Evolutionary conservation across 2,797 vertebrate genomes (phyloP).

Genomic region (Girardinus metallicus): DNA sequence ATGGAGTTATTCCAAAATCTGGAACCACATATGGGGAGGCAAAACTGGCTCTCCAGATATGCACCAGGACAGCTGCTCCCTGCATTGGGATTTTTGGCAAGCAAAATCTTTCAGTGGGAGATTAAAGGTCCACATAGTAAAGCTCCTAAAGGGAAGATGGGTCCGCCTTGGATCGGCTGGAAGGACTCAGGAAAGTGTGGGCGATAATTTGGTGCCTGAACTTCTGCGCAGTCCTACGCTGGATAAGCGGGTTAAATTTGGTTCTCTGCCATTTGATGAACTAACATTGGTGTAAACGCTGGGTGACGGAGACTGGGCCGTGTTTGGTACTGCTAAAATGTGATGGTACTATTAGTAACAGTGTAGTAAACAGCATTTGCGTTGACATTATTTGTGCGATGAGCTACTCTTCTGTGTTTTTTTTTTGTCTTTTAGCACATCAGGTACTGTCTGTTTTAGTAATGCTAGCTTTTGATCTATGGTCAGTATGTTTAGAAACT

Average conservation of each 20-base stretch:
- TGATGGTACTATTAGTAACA: background rate
- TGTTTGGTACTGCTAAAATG: too few relatives aligned
- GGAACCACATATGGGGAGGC: background rate
- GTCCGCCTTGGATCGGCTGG: background rate
- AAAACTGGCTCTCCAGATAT: background rate
- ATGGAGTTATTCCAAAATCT: conserved; percentile 1
- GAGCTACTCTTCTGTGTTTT: background rate
- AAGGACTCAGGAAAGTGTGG: background rate
- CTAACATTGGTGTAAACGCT: background rate
- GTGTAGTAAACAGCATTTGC: background rate
- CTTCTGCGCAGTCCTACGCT: background rate
- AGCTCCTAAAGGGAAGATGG: background rate
- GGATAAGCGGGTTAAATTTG: background rate
- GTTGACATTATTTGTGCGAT: background rate
- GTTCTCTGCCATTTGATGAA: background rate
- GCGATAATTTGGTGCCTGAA: too few relatives aligned
- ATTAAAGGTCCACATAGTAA: background rate
- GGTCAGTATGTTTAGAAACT: background rate
- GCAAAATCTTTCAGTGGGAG: background rate
- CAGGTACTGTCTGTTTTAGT: background rate
- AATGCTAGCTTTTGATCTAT: background rate
- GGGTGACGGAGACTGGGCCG: background rate
- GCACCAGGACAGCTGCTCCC: background rate
- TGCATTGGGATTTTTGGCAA: background rate
- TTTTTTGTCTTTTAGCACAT: background rate